These are phyloP conservation scores for Eriosoma lanigerum DNA, from an alignment of 1,140 invertebrate species.

Conservation along the genomic window DNA sequence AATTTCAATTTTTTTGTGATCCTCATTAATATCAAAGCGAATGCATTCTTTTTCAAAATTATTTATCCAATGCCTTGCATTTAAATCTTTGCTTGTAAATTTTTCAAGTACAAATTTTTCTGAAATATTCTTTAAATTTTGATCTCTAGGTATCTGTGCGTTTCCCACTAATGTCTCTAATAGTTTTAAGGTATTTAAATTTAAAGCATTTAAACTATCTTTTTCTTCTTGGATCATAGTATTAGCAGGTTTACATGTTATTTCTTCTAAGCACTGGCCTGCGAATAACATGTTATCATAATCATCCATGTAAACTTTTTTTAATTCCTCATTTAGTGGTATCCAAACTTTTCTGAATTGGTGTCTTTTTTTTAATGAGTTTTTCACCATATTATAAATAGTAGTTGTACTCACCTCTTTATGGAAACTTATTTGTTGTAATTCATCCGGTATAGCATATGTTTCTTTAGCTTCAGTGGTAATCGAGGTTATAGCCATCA, in stretches of 20 bases:
- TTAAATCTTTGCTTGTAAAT: conserved; percentile 7
- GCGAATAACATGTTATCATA: conserved; percentile 3
- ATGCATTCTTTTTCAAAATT: conserved; percentile 12
- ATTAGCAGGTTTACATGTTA: not conserved
- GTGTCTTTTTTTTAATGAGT: not conserved
- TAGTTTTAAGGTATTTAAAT: conserved; percentile 4
- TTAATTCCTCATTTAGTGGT: not conserved
- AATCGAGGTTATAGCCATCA: conserved; percentile 11
- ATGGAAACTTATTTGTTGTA: conserved; percentile 23
- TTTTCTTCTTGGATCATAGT: not conserved
- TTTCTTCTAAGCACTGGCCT: conserved; percentile 15
- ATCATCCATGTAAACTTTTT: conserved; percentile 21
- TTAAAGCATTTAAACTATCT: not conserved
- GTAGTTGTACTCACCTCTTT: not conserved
- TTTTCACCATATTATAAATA: conserved; percentile 16
- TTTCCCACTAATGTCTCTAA: not conserved
- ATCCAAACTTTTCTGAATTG: conserved; percentile 33
- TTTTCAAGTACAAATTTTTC: conserved; percentile 19
- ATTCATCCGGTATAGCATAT: conserved; percentile 17
- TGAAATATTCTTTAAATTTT: not conserved
- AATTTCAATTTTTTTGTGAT: conserved; percentile 17
- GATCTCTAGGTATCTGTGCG: not conserved
- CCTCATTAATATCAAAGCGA: not conserved
- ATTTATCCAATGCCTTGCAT: not conserved
- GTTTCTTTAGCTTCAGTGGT: not conserved